Conservation (phyloP, 2,797 vertebrate species). For the Rhinichthys osculus region DNA sequence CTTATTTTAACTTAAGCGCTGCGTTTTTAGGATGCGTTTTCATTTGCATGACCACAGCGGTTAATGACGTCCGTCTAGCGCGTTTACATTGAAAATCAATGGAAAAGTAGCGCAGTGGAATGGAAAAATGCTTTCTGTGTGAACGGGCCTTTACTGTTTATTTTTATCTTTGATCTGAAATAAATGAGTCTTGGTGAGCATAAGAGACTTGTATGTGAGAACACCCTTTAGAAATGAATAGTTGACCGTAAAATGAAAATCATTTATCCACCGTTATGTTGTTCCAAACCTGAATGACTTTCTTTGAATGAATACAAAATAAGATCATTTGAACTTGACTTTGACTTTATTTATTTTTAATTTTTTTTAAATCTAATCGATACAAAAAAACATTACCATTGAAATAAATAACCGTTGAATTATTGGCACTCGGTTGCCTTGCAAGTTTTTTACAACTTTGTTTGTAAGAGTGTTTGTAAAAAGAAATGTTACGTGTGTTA, state of each 20-base stretch:
- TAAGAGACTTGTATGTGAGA: background rate
- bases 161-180: too few species aligned
- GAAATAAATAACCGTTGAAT: background rate
- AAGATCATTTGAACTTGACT: background rate
- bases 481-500: background rate
- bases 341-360: too few species aligned
- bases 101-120: too few species aligned
- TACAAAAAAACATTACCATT: background rate
- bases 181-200: too few species aligned
- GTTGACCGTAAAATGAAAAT: background rate
- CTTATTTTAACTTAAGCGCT: too few species aligned
- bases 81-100: too few species aligned
- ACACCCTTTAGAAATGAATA: background rate
- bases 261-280: background rate
- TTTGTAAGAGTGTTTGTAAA: constrained; percentile 13
- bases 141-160: too few species aligned
- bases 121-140: too few species aligned
- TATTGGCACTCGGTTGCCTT: background rate
- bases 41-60: too few species aligned
- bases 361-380: background rate
- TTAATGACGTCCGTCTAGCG: too few species aligned
- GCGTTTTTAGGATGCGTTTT: too few species aligned
- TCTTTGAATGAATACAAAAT: background rate
- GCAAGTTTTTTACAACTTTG: background rate
- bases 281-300: too few species aligned